Evolutionary conservation across 2,888 invertebrate species (phyloP), one percentile per base, ranked within the genome.

Genomic region (Zaprionus lineosus): DNA sequence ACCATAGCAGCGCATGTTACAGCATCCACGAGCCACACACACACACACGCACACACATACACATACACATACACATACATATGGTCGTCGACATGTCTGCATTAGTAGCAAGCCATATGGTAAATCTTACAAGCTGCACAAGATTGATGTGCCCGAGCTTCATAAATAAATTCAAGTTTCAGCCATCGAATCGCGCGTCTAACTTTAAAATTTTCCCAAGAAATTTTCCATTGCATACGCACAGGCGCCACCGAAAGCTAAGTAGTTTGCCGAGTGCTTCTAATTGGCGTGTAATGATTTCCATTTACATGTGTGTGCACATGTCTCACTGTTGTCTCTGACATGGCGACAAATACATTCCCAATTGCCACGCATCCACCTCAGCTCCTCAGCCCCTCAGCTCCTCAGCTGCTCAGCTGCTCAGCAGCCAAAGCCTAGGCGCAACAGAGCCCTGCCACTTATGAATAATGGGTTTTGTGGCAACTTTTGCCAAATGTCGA

Each of bases 241-340:
- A 47, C 37, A 34, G 44, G 19, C 8, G n/a, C 6, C 21, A 39
- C 7, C 26, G 18, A 2, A 28, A 34, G 52, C n/a, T n/a, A n/a
- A 50, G 51, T 65, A 68, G 73, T 66, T 76, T 58, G 76, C 33
- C 56, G 67, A 75, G 72, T 79, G 74, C 70, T 83, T 83, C 60
- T 73, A 85, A 86, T 83, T 86, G 74, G 64, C 76, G 51, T 83
- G 77, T 86, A 84, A 86, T 74, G 46, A 74, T 75, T 72, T 52
- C 68, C 64, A 65, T 76, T 72, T 72, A 70, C 81, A 74, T 57
- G 46, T 21, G n/a, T 39, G 37, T 16, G 31, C 15, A 11, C 9
- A 26, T 28, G 39, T 24, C 15, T n/a, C 6, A 1, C 11, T 15
- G 34, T 16, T 29, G 41, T 48, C 31, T 6, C 19, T 39, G 9